Evolutionary conservation across 2,113 vertebrate genomes (phyloP).

Genomic region (Ovibos moschatus): DNA sequence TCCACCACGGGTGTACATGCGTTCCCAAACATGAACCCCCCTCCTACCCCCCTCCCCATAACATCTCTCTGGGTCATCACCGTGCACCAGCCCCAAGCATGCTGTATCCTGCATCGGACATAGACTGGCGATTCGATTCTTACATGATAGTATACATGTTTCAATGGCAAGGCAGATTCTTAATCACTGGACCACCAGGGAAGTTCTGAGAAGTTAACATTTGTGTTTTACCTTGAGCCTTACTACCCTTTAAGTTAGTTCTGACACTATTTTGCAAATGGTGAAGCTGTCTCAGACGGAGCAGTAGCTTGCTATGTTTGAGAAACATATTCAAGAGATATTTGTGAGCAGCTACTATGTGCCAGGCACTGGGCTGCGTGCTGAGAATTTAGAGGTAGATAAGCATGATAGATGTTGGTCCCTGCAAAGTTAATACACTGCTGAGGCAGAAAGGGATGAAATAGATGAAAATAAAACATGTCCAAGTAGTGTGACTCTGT

Average conservation of each 20-base stretch:
- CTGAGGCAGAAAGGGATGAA: background rate
- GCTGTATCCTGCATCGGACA: too few relatives aligned
- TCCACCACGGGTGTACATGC: too few relatives aligned
- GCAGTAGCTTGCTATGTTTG: background rate
- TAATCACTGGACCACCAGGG: background rate
- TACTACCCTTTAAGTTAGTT: background rate
- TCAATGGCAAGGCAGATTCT: background rate
- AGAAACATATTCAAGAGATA: background rate
- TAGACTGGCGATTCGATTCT: too few relatives aligned
- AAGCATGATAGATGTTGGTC: background rate
- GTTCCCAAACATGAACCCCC: too few relatives aligned
- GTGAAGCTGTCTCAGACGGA: background rate
- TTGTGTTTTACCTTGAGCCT: background rate
- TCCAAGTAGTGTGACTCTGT: background rate
- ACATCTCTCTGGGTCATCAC: too few relatives aligned
- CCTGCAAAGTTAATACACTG: background rate
- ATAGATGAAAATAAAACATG: background rate
- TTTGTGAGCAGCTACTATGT: background rate
- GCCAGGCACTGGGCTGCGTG: background rate
- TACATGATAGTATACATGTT: too few relatives aligned
- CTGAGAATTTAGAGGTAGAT: background rate
- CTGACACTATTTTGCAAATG: background rate
- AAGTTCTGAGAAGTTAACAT: background rate
- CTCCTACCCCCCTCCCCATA: too few relatives aligned
- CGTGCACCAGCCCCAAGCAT: too few relatives aligned